A percentile compares a stretch with the other conserved stretches of the same genome.
Conservation (phyloP, 2,888 invertebrate genomes). For the Himalopsyche tibetana region DNA sequence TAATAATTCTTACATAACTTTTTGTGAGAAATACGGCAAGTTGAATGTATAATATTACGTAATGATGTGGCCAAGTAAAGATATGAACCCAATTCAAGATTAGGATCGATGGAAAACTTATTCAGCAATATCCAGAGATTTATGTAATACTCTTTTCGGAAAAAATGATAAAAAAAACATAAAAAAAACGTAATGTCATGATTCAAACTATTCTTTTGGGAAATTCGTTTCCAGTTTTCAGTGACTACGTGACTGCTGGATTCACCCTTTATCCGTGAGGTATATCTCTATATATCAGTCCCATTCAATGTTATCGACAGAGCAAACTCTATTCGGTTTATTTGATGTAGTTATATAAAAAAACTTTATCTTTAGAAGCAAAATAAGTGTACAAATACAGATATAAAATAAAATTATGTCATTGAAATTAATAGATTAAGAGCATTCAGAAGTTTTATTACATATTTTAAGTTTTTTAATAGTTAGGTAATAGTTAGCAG, state of each 20-base stretch:
- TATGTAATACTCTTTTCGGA: background rate
- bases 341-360: too few relatives aligned
- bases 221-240: slow-evolving; percentile 17
- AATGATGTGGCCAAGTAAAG: background rate
- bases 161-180: slow-evolving; percentile 11
- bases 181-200: background rate
- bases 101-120: background rate
- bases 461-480: too few relatives aligned
- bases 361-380: too few relatives aligned
- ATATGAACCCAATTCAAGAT: background rate
- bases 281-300: slow-evolving; percentile 1
- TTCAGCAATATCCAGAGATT: slow-evolving; percentile 3
- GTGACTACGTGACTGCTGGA: background rate
- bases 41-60: background rate
- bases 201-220: slow-evolving; percentile 21
- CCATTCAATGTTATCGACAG: background rate
- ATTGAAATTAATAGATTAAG: too few relatives aligned
- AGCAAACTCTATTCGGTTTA: too few relatives aligned
- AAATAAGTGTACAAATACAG: too few relatives aligned
- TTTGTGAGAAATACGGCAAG: too few relatives aligned
- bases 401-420: too few relatives aligned
- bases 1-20: too few relatives aligned
- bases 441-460: too few relatives aligned
- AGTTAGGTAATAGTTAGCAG: too few relatives aligned
- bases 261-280: background rate